phyloP scores from a whole-genome alignment of 2,113 vertebrate genomes.

The Daphoenositta chrysoptera region DNA sequence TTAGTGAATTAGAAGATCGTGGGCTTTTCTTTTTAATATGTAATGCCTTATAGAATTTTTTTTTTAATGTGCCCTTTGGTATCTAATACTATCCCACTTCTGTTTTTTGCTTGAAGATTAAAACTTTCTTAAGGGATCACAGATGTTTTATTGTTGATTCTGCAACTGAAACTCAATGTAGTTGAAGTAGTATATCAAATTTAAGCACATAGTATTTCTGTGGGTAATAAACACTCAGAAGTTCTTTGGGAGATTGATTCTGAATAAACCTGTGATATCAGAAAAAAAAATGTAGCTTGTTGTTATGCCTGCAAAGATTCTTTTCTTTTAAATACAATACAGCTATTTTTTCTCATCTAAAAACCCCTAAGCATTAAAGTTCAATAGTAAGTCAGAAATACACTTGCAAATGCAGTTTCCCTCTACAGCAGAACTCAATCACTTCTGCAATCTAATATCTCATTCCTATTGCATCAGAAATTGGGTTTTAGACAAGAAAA shows the following conservation, averaged over 20 bases:
- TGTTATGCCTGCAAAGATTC: not conserved
- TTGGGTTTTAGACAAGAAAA: not conserved
- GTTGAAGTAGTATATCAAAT: not conserved
- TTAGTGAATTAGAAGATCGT: not conserved
- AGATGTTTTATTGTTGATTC: not conserved
- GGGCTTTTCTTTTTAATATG: accelerated
- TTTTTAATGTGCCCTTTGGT: not conserved
- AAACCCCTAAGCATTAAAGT: not conserved
- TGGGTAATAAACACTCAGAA: not conserved
- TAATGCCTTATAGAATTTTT: not conserved
- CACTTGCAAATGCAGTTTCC: not conserved
- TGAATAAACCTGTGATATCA: not conserved
- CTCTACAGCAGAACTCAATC: not conserved
- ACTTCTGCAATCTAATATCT: not conserved
- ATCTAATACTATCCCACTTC: not conserved
- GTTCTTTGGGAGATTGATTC: not conserved
- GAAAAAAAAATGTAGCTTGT: not conserved
- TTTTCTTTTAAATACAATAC: not conserved
- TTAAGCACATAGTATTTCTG: not conserved
- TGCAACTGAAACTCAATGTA: not conserved
- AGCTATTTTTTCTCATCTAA: not conserved
- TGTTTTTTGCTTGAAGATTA: not conserved
- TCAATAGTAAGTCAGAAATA: not conserved
- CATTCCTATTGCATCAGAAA: not conserved
- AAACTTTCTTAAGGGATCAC: not conserved